Percentiles rank a stretch among this genome's conserved stretches.
Conservation (phyloP, 1,140 invertebrate genomes). For the Pseudomyrmex dendroicus region DNA sequence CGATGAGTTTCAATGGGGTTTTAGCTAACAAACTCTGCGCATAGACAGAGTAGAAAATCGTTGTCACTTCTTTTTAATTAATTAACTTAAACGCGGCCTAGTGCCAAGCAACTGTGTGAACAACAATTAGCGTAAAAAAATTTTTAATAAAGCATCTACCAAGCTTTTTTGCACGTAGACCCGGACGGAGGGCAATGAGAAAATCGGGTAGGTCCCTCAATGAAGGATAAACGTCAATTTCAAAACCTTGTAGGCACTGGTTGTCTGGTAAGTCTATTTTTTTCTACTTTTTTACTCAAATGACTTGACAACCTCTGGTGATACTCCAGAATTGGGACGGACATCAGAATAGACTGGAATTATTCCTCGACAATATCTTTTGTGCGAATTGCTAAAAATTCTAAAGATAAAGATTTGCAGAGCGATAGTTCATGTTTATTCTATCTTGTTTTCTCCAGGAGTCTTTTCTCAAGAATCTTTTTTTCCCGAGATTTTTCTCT, state of each 20-base stretch:
- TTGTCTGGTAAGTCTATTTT: slow-evolving; percentile 75
- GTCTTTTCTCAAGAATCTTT: too few relatives aligned
- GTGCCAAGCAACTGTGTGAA: not conserved
- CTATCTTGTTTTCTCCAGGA: too few relatives aligned
- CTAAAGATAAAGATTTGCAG: too few relatives aligned
- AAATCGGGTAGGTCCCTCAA: slow-evolving; percentile 72
- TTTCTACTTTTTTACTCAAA: slow-evolving; percentile 36
- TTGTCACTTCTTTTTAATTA: not conserved
- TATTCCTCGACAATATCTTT: too few relatives aligned
- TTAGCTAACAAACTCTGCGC: too few relatives aligned
- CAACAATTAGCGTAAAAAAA: slow-evolving; percentile 31
- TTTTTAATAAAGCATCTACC: slow-evolving; percentile 34
- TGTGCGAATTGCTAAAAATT: too few relatives aligned
- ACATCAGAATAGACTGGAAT: too few relatives aligned
- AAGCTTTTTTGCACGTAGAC: slow-evolving; percentile 69
- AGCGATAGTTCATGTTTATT: too few relatives aligned
- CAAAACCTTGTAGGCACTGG: slow-evolving; percentile 77
- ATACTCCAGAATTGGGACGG: too few relatives aligned
- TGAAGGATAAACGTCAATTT: slow-evolving; percentile 78
- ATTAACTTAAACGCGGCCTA: not conserved
- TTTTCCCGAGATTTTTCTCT: too few relatives aligned
- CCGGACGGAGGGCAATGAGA: slow-evolving; percentile 69
- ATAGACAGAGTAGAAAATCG: too few relatives aligned
- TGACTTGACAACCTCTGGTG: not conserved
- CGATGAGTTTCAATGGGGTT: too few relatives aligned